Evolutionary conservation across 1,140 invertebrate genomes (phyloP).

Genomic region (Chironomus striatipennis): DNA sequence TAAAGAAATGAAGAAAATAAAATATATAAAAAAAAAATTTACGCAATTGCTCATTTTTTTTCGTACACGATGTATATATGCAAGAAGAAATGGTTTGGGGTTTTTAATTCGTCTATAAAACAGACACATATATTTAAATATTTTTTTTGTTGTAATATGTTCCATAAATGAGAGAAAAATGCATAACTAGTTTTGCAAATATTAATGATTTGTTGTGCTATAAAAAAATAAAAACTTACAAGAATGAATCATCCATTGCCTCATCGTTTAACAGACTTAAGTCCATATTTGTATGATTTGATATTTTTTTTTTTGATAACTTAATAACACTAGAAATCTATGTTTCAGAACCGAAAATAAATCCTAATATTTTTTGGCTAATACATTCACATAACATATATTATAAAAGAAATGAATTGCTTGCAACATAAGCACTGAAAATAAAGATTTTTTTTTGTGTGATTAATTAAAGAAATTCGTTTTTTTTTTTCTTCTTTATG

Average conservation of each 20-base stretch:
- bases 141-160: background rate
- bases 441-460: no score
- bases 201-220: background rate
- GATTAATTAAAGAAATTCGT: no score
- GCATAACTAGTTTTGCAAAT: background rate
- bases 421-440: no score
- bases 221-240: conserved; percentile 10
- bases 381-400: no score
- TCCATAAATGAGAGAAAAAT: background rate
- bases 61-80: no score
- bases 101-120: conserved; percentile 15
- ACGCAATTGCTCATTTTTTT: background rate
- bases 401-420: no score
- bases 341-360: no score
- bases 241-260: conserved; percentile 8
- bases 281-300: background rate
- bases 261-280: conserved; percentile 5
- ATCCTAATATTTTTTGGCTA: no score
- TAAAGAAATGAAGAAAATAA: background rate
- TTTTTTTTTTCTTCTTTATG: no score
- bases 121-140: background rate
- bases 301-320: background rate
- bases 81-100: background rate
- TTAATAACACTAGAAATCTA: no score
- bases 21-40: background rate